Evolutionary conservation across 2,797 vertebrate genomes (phyloP).

Genomic region (Sebastes diploproa): DNA sequence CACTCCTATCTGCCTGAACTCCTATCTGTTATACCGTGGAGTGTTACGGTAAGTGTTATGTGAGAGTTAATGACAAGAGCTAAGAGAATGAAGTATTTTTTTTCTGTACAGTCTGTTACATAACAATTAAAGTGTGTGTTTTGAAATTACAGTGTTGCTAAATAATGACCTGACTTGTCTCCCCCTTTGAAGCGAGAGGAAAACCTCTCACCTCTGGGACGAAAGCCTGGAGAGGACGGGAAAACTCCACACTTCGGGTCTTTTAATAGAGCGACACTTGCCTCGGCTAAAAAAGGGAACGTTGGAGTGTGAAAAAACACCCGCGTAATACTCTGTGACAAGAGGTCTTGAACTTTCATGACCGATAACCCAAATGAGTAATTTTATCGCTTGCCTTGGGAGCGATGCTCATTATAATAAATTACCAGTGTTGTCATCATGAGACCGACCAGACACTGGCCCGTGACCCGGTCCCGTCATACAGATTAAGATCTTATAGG

Average conservation of each 20-base stretch:
- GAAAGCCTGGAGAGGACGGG: background rate
- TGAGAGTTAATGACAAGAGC: constrained; percentile 12
- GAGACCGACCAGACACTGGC: constrained; percentile 1
- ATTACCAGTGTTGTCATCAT: constrained; percentile 20
- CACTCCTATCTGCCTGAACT: background rate
- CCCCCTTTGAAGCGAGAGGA: background rate
- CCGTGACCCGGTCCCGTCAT: background rate
- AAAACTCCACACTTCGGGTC: background rate
- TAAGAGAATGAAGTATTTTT: background rate
- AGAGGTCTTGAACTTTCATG: constrained; percentile 31
- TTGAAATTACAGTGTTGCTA: constrained; percentile 2
- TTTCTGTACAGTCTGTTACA: background rate
- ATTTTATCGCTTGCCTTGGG: constrained; percentile 10
- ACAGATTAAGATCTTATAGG: background rate
- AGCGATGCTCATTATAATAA: constrained; percentile 16
- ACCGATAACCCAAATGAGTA: constrained; percentile 28
- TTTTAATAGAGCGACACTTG: constrained; percentile 9
- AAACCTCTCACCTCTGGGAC: constrained; percentile 24
- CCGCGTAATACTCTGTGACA: background rate
- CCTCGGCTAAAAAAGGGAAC: constrained; percentile 5
- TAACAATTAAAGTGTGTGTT: constrained; percentile 3
- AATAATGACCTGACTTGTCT: constrained; percentile 20
- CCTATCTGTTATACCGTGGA: background rate
- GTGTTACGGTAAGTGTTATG: background rate
- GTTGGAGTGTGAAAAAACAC: background rate